These are phyloP conservation scores for Pteronotus mesoamericanus DNA, from an alignment of 2,797 vertebrate species.

Conservation along the genomic window DNA sequence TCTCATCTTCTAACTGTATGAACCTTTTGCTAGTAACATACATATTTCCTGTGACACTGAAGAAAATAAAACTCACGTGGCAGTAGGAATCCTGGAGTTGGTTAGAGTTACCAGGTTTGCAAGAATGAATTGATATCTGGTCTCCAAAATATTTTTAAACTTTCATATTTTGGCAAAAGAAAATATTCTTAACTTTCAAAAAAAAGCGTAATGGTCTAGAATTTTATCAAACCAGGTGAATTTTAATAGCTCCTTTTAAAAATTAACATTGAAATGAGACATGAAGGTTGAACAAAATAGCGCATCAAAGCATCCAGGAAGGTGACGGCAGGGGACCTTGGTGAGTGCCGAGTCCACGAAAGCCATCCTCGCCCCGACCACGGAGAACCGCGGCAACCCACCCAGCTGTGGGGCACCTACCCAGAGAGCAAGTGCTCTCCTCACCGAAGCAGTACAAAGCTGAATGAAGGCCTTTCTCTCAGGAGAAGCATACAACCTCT, in stretches of 20 bases:
- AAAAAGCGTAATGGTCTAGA: slow-evolving; percentile 3
- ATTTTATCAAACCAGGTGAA: slow-evolving; percentile 26
- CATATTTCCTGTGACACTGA: background rate
- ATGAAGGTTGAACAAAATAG: background rate
- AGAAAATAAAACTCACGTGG: slow-evolving; percentile 7
- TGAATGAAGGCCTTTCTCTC: background rate
- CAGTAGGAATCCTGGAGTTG: background rate
- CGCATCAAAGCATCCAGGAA: background rate
- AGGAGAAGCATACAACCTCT: background rate
- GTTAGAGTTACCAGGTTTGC: background rate
- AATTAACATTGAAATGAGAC: background rate
- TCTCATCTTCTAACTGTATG: background rate
- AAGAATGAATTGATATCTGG: background rate
- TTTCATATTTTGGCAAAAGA: slow-evolving; percentile 14
- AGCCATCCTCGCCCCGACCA: background rate
- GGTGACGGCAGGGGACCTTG: background rate
- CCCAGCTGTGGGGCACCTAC: background rate
- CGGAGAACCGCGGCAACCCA: background rate
- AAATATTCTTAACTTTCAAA: background rate
- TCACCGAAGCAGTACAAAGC: background rate
- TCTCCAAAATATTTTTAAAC: slow-evolving; percentile 21
- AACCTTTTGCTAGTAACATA: background rate
- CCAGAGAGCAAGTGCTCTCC: background rate
- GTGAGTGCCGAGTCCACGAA: background rate
- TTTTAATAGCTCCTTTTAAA: background rate